Percentiles rank a stretch among this genome's conserved stretches.
Conservation (phyloP, 2,797 vertebrate species). For the Adelosebastes latens region DNA sequence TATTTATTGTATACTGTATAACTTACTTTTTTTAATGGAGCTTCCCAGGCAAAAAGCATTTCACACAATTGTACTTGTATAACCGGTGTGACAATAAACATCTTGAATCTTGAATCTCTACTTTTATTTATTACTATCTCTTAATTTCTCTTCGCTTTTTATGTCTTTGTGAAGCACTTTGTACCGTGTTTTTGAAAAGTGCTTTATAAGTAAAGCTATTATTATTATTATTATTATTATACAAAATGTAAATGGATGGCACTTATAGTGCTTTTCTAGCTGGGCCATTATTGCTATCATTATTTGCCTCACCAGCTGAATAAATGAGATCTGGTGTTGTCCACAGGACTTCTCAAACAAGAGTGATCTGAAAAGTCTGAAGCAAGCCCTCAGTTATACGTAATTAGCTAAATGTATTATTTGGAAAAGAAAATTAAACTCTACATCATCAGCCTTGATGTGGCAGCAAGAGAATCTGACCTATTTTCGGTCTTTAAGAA, state of each 20-base stretch:
- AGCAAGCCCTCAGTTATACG: background rate
- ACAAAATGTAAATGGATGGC: background rate
- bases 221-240: background rate
- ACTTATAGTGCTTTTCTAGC: background rate
- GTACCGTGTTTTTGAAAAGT: fast-evolving
- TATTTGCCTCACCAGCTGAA: background rate
- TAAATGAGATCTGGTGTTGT: background rate
- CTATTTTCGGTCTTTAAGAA: background rate
- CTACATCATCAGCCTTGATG: background rate
- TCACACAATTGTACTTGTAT: too few relatives aligned
- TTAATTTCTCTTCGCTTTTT: too few relatives aligned
- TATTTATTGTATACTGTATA: too few relatives aligned
- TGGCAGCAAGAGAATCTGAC: background rate
- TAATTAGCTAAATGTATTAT: background rate
- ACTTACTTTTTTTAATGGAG: too few relatives aligned
- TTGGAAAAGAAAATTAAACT: background rate
- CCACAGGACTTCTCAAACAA: background rate
- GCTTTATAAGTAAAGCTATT: too few relatives aligned
- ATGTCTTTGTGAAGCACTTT: too few relatives aligned
- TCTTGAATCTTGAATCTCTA: too few relatives aligned
- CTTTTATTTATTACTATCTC: too few relatives aligned
- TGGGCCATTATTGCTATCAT: background rate
- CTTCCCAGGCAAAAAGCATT: too few relatives aligned
- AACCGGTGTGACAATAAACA: too few relatives aligned
- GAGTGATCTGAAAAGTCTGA: background rate